Percentiles rank a stretch among this genome's conserved stretches.
Conservation (phyloP, 2,113 vertebrate genomes). For the Alectura lathami region DNA sequence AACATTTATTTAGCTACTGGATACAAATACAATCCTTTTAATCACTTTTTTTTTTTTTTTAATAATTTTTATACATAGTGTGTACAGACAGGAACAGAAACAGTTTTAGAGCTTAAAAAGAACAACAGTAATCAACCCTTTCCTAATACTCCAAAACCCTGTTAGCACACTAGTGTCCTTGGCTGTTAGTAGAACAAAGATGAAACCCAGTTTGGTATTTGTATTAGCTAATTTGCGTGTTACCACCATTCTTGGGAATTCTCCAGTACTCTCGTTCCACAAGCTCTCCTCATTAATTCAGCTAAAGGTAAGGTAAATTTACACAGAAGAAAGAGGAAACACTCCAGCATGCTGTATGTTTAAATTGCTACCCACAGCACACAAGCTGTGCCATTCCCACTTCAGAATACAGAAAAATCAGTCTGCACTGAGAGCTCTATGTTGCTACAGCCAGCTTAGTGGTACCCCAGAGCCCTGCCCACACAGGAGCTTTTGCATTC, state of each 20-base stretch:
- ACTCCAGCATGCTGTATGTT: rapidly evolving
- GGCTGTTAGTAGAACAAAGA: neutral
- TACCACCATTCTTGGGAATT: neutral
- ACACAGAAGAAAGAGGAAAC: neutral
- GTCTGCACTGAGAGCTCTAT: rapidly evolving
- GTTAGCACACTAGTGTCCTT: neutral
- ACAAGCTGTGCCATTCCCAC: rapidly evolving
- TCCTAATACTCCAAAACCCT: neutral
- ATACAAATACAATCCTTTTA: neutral
- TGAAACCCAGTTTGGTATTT: neutral
- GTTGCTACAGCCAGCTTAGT: neutral
- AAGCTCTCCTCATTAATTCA: neutral
- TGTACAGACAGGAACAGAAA: neutral
- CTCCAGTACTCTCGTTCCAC: neutral
- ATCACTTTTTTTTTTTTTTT: neutral
- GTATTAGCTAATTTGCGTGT: neutral
- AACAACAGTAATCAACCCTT: neutral
- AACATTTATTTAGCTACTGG: neutral
- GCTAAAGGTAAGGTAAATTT: neutral
- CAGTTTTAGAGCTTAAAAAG: neutral
- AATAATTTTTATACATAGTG: no score
- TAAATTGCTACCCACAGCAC: neutral
- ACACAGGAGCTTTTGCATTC: neutral
- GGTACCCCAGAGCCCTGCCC: neutral
- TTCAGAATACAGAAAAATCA: neutral